These are phyloP conservation scores for Enteromius argenteus DNA, from an alignment of 2,797 vertebrate genomes.

Conservation along the genomic window DNA sequence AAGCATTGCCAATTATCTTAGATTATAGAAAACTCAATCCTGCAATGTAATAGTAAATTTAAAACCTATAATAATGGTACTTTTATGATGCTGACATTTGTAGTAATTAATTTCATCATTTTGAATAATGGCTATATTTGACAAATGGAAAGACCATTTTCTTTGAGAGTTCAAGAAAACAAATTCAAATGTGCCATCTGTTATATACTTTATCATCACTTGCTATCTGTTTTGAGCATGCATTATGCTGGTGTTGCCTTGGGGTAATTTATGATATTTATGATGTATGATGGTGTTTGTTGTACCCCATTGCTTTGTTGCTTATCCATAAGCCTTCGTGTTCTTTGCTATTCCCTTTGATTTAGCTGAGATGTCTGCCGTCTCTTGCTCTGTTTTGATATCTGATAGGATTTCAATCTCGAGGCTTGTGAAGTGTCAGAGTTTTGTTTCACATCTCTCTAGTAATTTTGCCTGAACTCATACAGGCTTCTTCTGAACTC, in stretches of 20 bases:
- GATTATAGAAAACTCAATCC: background rate
- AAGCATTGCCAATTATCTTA: background rate
- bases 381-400: background rate
- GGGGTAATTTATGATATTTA: constrained; percentile 7
- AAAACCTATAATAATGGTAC: background rate
- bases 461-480: constrained; percentile 4
- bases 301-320: constrained; percentile 12
- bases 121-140: constrained; percentile 14
- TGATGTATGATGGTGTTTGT: constrained; percentile 3
- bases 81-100: constrained; percentile 4
- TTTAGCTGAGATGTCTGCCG: background rate
- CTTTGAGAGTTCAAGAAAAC: background rate
- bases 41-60: background rate
- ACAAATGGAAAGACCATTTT: background rate
- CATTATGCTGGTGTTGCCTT: constrained; percentile 1
- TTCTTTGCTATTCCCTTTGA: constrained; percentile 12
- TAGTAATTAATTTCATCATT: background rate
- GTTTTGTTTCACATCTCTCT: background rate
- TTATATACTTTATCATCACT: background rate
- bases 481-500: background rate
- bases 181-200: background rate
- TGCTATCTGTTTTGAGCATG: background rate
- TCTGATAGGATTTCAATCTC: constrained; percentile 1
- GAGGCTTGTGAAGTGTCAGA: constrained; percentile 14
- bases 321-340: background rate